These are phyloP conservation scores for Glaucidium brasilianum DNA, from an alignment of 2,113 vertebrate species.

Conservation along the genomic window DNA sequence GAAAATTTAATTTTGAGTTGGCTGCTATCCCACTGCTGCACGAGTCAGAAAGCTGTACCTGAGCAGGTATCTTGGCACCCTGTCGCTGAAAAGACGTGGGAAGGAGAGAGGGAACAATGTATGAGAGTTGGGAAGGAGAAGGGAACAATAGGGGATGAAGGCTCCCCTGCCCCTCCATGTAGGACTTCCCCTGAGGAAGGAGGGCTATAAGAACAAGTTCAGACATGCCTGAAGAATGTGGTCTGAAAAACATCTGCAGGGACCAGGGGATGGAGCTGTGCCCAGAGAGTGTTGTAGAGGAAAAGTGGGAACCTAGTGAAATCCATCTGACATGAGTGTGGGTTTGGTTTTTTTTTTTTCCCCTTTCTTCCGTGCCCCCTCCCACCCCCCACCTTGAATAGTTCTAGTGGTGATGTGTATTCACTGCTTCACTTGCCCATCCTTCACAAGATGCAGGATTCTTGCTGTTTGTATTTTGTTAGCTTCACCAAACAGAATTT, in stretches of 20 bases:
- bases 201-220: constrained; percentile 10
- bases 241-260: background rate
- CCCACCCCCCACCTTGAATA: too few relatives aligned
- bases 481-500: background rate
- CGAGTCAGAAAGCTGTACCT: background rate
- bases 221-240: constrained; percentile 35
- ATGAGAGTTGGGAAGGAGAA: background rate
- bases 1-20: background rate
- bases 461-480: background rate
- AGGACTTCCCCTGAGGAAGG: background rate
- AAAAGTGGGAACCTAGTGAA: background rate
- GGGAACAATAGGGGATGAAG: background rate
- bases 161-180: background rate
- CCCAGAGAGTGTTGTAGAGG: background rate
- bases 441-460: background rate
- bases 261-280: background rate
- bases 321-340: background rate
- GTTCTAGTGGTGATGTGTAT: background rate
- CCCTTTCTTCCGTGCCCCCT: background rate
- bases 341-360: too few relatives aligned
- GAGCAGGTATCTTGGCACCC: background rate
- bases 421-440: background rate
- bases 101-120: too few relatives aligned
- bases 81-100: background rate
- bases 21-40: background rate